A percentile compares a stretch with the other conserved stretches of the same genome.
Evolutionary conservation across 2,888 invertebrate species (phyloP).

Genomic region (Isotomurus palustris): DNA sequence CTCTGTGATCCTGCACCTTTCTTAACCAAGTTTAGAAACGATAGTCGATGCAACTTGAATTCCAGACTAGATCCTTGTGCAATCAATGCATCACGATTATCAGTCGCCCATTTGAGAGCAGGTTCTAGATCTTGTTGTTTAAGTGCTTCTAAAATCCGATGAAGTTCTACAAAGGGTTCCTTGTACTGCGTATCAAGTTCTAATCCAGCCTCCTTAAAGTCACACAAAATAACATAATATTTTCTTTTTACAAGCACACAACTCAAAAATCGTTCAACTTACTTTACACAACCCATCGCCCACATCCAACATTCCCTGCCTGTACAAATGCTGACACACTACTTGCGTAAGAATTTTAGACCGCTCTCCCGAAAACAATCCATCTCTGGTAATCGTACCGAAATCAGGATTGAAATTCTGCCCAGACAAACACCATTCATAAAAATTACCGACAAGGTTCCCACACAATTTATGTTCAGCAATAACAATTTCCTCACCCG

Average conservation of each 20-base stretch:
- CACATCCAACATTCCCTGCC: slow-evolving; percentile 89
- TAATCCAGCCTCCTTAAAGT: slow-evolving; percentile 62
- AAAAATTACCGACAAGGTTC: not conserved
- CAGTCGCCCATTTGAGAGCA: slow-evolving; percentile 81
- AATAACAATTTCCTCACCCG: slow-evolving; percentile 53
- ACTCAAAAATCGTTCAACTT: slow-evolving; percentile 15
- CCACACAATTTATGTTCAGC: not conserved
- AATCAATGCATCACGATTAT: slow-evolving; percentile 67
- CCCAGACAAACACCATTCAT: slow-evolving; percentile 35
- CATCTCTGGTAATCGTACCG: slow-evolving; percentile 78
- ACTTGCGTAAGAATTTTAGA: slow-evolving; percentile 73
- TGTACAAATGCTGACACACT: slow-evolving; percentile 90
- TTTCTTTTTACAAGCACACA: slow-evolving; percentile 60
- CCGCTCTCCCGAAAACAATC: slow-evolving; percentile 69
- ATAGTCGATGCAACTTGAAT: slow-evolving; percentile 63
- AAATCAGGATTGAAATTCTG: slow-evolving; percentile 88
- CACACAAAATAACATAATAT: not conserved
- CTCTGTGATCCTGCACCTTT: slow-evolving; percentile 65
- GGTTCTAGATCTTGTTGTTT: slow-evolving; percentile 74
- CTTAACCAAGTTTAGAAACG: slow-evolving; percentile 68
- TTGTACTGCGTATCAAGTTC: slow-evolving; percentile 61
- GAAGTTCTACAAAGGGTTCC: slow-evolving; percentile 76
- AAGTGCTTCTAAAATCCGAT: slow-evolving; percentile 81
- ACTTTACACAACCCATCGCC: slow-evolving; percentile 73
- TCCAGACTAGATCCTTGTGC: slow-evolving; percentile 54